A percentile compares a stretch with the other conserved stretches of the same genome.
These are phyloP conservation scores for Xylota segnis DNA, from an alignment of 2,888 invertebrate species.

Conservation along the genomic window DNA sequence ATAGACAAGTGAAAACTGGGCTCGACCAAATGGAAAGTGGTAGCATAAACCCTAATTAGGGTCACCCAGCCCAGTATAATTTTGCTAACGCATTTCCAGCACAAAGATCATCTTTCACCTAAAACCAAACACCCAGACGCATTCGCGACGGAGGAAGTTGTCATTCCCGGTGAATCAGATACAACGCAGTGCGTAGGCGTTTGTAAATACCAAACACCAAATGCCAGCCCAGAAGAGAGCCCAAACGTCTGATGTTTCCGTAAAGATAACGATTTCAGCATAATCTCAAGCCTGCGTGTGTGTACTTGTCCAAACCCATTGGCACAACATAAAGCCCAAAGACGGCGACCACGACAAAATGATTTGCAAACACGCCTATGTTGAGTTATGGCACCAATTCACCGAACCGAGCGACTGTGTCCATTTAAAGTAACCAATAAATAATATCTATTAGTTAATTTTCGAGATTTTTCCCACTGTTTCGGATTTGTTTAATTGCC, in stretches of 20 bases:
- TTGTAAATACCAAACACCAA: slow-evolving; percentile 42
- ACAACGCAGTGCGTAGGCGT: slow-evolving; percentile 55
- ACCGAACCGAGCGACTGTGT: slow-evolving; percentile 46
- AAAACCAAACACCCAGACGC: slow-evolving; percentile 10
- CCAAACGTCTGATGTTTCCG: slow-evolving; percentile 71
- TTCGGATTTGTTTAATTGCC: slow-evolving; percentile 71
- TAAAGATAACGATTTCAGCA: slow-evolving; percentile 67
- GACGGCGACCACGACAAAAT: slow-evolving; percentile 29
- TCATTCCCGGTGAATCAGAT: slow-evolving; percentile 53
- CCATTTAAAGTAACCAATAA: slow-evolving; percentile 70
- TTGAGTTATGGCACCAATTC: slow-evolving; percentile 70
- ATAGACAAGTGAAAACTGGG: neutral
- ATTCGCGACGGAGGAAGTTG: slow-evolving; percentile 48
- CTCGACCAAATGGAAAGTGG: slow-evolving; percentile 29
- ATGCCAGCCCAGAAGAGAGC: slow-evolving; percentile 10
- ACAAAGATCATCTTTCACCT: slow-evolving; percentile 22
- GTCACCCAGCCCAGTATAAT: slow-evolving; percentile 10
- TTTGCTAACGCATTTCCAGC: slow-evolving; percentile 17
- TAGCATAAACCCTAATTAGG: slow-evolving; percentile 21
- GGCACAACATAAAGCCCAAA: slow-evolving; percentile 39
- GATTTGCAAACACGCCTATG: slow-evolving; percentile 71
- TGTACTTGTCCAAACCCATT: slow-evolving; percentile 35
- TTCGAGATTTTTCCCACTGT: slow-evolving; percentile 66
- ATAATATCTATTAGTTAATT: slow-evolving; percentile 67
- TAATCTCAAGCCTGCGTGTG: slow-evolving; percentile 55